Evolutionary conservation across 2,888 invertebrate species (phyloP).

Genomic region (Cephalotes varians): DNA sequence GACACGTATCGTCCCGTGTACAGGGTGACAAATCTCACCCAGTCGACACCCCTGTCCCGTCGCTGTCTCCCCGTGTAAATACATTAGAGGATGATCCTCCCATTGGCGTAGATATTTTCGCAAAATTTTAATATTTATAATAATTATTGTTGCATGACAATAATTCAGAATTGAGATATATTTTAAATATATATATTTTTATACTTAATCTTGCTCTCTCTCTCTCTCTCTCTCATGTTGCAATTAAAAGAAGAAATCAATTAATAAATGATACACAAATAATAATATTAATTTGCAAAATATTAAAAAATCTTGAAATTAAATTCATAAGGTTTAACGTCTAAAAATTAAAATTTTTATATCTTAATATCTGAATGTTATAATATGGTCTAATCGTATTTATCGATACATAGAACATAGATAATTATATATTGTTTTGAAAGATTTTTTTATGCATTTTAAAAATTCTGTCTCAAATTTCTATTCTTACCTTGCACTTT

Average conservation of each 20-base stretch:
- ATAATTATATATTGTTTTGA: not conserved
- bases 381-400: not conserved
- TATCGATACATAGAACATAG: not conserved
- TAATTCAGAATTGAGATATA: not conserved
- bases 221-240: not conserved
- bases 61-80: constrained; percentile 84
- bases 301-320: not conserved
- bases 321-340: not conserved
- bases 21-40: constrained; percentile 85
- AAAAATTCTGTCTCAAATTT: not conserved
- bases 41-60: constrained; percentile 73
- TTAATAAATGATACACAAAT: not conserved
- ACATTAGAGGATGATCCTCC: constrained; percentile 85
- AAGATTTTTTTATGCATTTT: not conserved
- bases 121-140: not conserved
- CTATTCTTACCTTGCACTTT: not conserved
- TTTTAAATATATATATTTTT: not conserved
- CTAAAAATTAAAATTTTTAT: not conserved
- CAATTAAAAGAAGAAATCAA: not conserved
- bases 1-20: constrained; percentile 83
- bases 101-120: constrained; percentile 78
- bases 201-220: not conserved
- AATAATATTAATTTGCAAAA: not conserved
- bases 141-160: not conserved
- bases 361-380: not conserved